Conservation (phyloP, 1,140 invertebrate genomes). For the Drosophila gunungcola region DNA sequence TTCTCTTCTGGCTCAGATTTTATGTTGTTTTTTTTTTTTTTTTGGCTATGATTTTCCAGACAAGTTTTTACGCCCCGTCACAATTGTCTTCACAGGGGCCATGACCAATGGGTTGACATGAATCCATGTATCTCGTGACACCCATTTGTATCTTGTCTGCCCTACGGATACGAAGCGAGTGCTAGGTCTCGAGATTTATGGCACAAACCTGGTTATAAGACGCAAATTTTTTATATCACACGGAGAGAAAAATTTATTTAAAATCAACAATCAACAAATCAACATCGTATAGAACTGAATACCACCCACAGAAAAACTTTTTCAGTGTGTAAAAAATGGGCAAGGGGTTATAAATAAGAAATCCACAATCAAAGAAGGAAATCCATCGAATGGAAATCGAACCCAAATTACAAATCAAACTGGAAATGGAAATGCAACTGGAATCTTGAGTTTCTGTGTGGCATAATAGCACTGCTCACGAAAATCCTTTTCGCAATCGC, state of each 20-base stretch:
- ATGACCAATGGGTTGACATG: conserved; percentile 12
- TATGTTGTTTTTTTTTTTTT: not conserved
- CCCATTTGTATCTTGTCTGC: conserved; percentile 26
- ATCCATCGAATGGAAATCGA: conserved; percentile 19
- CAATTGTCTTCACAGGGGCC: not conserved
- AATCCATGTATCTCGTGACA: conserved; percentile 3
- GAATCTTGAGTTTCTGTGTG: conserved; percentile 8
- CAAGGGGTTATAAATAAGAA: not conserved
- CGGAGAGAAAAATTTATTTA: not conserved
- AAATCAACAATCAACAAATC: too few relatives aligned
- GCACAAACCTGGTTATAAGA: too few relatives aligned
- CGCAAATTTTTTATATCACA: not conserved
- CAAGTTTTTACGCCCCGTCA: conserved; percentile 10
- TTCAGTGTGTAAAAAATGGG: not conserved
- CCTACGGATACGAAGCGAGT: conserved; percentile 15
- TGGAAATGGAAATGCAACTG: conserved; percentile 21
- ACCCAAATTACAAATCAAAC: conserved; percentile 26
- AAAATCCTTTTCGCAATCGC: conserved; percentile 21
- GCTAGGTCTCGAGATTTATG: not conserved
- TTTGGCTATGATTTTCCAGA: conserved; percentile 4
- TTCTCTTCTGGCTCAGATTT: conserved; percentile 9
- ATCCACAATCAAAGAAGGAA: conserved; percentile 11
- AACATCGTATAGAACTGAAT: too few relatives aligned
- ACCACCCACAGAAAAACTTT: not conserved
- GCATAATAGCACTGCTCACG: conserved; percentile 6